Conservation (phyloP, 1,140 invertebrate species). For the Mya arenaria region DNA sequence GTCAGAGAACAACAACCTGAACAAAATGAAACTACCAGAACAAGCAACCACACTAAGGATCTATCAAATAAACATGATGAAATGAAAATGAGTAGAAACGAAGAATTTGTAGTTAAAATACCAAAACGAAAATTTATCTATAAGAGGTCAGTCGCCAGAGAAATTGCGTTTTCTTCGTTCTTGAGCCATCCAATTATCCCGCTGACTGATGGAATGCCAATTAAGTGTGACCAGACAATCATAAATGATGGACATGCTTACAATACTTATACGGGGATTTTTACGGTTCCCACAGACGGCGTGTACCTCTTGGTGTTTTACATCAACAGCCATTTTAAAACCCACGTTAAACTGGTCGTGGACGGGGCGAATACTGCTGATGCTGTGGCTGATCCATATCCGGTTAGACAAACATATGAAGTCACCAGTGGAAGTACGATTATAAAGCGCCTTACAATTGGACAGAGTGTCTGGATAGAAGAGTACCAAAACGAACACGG, state of each 20-base stretch:
- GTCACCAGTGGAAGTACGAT: neutral
- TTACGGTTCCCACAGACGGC: neutral
- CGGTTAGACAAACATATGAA: neutral
- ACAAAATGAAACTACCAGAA: too few relatives aligned
- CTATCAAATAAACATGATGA: too few relatives aligned
- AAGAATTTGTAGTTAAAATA: too few relatives aligned
- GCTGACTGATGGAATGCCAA: neutral
- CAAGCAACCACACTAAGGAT: too few relatives aligned
- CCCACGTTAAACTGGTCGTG: neutral
- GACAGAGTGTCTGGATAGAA: slow-evolving; percentile 7
- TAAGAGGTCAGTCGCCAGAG: neutral
- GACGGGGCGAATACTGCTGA: neutral
- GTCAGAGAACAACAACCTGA: too few relatives aligned
- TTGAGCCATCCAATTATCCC: neutral
- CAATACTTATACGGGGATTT: neutral
- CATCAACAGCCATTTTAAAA: neutral
- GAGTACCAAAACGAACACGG: slow-evolving; percentile 44
- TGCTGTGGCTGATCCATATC: neutral
- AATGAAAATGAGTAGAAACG: too few relatives aligned
- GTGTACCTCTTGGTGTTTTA: neutral
- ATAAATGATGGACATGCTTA: neutral
- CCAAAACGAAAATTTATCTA: too few relatives aligned
- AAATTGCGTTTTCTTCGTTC: neutral
- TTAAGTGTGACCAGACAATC: neutral
- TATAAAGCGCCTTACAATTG: neutral